A percentile compares a stretch with the other conserved stretches of the same genome.
phyloP scores from a whole-genome alignment of 2,113 vertebrate genomes.

The Plecturocebus donacophilus region DNA sequence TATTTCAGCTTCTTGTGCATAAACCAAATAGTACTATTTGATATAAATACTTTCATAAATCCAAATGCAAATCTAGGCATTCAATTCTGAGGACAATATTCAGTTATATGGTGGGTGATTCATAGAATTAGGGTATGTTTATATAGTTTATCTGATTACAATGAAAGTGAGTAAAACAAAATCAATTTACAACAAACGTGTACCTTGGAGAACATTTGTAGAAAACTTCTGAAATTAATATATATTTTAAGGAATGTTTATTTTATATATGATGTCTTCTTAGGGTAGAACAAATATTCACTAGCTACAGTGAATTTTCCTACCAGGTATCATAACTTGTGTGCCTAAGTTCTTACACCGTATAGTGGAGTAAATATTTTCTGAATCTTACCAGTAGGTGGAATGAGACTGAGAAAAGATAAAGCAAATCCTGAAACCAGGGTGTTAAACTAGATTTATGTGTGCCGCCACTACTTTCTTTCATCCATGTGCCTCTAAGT shows the following conservation, averaged over 20 bases:
- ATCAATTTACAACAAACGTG: not conserved
- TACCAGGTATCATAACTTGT: not conserved
- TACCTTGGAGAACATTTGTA: not conserved
- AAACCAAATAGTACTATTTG: not conserved
- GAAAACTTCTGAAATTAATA: not conserved
- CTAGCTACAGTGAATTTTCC: not conserved
- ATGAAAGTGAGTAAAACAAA: not conserved
- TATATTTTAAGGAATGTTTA: not conserved
- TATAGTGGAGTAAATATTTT: not conserved
- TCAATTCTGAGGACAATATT: not conserved
- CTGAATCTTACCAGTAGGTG: not conserved
- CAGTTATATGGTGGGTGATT: not conserved
- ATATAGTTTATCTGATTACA: not conserved
- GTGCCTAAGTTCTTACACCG: not conserved
- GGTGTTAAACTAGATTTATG: not conserved
- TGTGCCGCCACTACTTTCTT: not conserved
- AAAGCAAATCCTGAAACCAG: not conserved
- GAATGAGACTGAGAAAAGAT: not conserved
- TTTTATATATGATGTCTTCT: not conserved
- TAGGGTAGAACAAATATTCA: not conserved
- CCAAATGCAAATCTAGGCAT: not conserved
- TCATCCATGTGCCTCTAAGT: not conserved
- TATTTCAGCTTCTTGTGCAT: not conserved
- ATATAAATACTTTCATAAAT: not conserved
- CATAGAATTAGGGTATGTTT: not conserved